Conservation (phyloP, 2,113 vertebrate genomes). For the Columba livia region DNA sequence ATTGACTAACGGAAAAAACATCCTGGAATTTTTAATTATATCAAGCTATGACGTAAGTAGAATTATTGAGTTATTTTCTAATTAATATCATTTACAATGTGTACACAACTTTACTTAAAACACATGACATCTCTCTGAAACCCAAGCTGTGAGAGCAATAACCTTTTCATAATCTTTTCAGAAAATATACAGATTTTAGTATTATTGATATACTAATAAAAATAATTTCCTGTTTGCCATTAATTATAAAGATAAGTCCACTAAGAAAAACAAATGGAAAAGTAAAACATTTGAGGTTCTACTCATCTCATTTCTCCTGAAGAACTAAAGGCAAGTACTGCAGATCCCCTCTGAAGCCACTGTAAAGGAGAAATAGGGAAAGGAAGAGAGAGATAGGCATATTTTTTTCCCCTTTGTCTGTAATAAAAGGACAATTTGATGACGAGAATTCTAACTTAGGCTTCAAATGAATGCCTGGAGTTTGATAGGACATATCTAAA, state of each 20-base stretch:
- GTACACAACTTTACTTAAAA: background rate
- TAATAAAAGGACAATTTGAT: background rate
- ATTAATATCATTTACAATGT: background rate
- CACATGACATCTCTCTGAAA: background rate
- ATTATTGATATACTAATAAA: background rate
- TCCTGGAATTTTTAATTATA: background rate
- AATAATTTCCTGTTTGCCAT: background rate
- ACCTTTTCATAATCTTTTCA: background rate
- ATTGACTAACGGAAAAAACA: background rate
- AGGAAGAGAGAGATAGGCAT: accelerated
- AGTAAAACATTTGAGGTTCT: background rate
- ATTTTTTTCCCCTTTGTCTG: background rate
- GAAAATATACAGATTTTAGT: background rate
- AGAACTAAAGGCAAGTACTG: background rate
- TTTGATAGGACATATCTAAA: constrained; percentile 12
- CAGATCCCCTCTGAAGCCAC: background rate
- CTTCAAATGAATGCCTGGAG: background rate
- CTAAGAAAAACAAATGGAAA: background rate
- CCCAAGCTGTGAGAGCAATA: background rate
- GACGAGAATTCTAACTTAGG: background rate
- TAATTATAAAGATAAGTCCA: background rate
- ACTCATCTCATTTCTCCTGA: background rate
- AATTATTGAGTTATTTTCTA: background rate
- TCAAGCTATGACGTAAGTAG: accelerated
- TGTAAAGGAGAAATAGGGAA: background rate